phyloP scores from a whole-genome alignment of 2,113 vertebrate species.

The Scomber japonicus region DNA sequence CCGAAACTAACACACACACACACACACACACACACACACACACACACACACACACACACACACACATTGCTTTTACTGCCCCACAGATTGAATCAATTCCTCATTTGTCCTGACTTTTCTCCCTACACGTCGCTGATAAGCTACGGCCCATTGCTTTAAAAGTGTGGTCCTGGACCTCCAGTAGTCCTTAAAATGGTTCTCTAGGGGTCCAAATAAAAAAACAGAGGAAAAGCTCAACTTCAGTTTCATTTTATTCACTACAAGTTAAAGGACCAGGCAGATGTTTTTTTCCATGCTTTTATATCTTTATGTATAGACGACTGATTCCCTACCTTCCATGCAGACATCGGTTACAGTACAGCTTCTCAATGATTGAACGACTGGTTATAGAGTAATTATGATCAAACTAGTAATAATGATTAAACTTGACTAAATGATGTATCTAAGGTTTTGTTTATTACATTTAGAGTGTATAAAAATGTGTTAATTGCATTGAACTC shows the following conservation, averaged over 20 bases:
- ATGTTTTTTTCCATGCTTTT: too few relatives aligned
- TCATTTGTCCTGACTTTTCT: constrained; percentile 33
- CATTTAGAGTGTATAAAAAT: too few relatives aligned
- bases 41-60: constrained; percentile 26
- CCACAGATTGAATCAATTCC: constrained; percentile 15
- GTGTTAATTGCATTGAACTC: too few relatives aligned
- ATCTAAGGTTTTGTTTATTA: too few relatives aligned
- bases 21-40: constrained; percentile 1
- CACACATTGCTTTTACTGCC: constrained; percentile 1
- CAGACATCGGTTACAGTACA: too few relatives aligned
- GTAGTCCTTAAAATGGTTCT: background rate
- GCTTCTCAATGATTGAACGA: too few relatives aligned
- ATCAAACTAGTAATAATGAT: too few relatives aligned
- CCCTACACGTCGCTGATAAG: constrained; percentile 19
- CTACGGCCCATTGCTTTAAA: background rate
- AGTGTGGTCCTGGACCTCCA: background rate
- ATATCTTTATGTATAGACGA: too few relatives aligned
- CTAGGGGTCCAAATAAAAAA: background rate
- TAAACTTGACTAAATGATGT: too few relatives aligned
- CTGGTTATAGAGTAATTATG: too few relatives aligned
- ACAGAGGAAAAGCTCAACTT: background rate
- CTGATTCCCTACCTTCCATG: too few relatives aligned
- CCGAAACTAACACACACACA: background rate
- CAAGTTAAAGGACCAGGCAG: too few relatives aligned
- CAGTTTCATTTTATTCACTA: background rate